Evolutionary conservation across 2,888 invertebrate genomes (phyloP).

Genomic region (Campaea margaritaria): DNA sequence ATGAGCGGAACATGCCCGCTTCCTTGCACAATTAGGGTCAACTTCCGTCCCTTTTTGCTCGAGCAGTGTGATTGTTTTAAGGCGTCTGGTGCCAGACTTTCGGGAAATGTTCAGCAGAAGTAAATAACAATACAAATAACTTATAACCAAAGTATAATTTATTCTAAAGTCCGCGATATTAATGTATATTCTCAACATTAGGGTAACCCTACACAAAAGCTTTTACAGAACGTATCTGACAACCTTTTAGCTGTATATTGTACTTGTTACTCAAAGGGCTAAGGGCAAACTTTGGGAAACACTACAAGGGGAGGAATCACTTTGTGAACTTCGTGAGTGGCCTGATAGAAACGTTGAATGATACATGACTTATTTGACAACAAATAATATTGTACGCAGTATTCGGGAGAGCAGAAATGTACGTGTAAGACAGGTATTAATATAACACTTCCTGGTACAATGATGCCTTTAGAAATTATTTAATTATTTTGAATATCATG

Average conservation of each 20-base stretch:
- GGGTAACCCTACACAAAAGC: conserved; percentile 21
- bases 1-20: conserved; percentile 16
- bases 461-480: too few relatives aligned
- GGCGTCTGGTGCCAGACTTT: neutral
- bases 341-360: conserved; percentile 5
- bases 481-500: too few relatives aligned
- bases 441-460: too few relatives aligned
- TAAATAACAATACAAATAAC: neutral
- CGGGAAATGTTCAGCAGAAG: neutral
- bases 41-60: conserved; percentile 16
- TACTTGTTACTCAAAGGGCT: conserved; percentile 12
- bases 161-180: too few relatives aligned
- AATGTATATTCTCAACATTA: neutral
- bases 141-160: too few relatives aligned
- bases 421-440: too few relatives aligned
- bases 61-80: conserved; percentile 8
- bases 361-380: conserved; percentile 3
- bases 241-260: conserved; percentile 31
- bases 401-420: neutral
- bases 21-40: conserved; percentile 20
- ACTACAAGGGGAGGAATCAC: conserved; percentile 8
- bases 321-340: conserved; percentile 15
- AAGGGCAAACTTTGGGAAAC: conserved; percentile 23
- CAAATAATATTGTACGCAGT: neutral
- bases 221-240: conserved; percentile 19